Conservation (phyloP, 2,113 vertebrate species). For the Lathamus discolor region DNA sequence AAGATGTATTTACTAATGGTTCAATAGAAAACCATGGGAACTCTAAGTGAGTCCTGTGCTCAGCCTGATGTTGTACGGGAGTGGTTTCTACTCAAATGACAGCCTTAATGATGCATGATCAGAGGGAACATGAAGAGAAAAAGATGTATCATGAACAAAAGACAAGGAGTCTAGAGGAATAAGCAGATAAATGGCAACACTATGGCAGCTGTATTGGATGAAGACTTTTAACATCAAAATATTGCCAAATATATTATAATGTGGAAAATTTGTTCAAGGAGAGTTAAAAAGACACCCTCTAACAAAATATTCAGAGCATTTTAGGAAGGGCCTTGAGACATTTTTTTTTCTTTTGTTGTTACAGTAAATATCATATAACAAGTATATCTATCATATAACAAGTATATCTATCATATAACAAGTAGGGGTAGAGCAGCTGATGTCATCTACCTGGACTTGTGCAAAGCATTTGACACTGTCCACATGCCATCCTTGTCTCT, state of each 20-base stretch:
- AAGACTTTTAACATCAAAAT: neutral
- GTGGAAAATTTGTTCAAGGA: neutral
- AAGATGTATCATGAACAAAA: neutral
- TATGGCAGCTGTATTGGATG: neutral
- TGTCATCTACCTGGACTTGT: too few species aligned
- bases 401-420: too few species aligned
- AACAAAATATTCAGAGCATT: neutral
- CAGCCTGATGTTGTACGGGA: rapidly evolving
- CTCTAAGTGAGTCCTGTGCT: neutral
- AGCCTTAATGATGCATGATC: neutral
- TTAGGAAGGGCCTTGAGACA: neutral
- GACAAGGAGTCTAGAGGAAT: neutral
- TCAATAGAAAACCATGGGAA: neutral
- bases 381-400: too few species aligned
- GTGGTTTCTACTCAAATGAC: neutral
- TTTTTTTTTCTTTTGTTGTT: neutral
- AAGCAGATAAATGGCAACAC: neutral
- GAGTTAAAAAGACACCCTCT: neutral
- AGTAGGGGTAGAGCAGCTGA: too few species aligned
- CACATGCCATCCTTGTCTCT: too few species aligned
- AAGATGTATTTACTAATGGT: neutral
- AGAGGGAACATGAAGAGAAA: neutral
- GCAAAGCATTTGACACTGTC: too few species aligned
- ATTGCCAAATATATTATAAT: neutral
- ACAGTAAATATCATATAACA: neutral